Evolutionary conservation across 2,113 vertebrate genomes (phyloP).

Genomic region (Ceyx melanurus): DNA sequence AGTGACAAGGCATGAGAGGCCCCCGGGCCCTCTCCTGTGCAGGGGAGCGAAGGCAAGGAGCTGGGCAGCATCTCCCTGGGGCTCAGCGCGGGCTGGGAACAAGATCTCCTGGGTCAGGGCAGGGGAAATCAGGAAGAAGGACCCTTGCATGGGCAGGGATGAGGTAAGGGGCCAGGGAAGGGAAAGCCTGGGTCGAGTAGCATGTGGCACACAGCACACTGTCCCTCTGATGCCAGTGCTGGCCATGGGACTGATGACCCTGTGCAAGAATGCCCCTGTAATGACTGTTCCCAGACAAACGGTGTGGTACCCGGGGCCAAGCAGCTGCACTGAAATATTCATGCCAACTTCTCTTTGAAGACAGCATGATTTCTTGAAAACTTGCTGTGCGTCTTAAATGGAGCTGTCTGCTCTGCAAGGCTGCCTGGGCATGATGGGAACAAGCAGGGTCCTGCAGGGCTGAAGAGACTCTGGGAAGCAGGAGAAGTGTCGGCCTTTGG

Average conservation of each 20-base stretch:
- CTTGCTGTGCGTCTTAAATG: background rate
- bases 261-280: rapidly evolving
- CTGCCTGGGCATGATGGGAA: background rate
- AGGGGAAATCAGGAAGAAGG: background rate
- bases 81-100: rapidly evolving
- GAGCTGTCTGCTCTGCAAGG: slow-evolving; percentile 5
- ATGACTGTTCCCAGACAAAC: rapidly evolving
- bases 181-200: rapidly evolving
- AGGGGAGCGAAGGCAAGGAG: background rate
- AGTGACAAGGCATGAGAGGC: background rate
- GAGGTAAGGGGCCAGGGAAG: background rate
- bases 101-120: background rate
- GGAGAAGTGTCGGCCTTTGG: background rate
- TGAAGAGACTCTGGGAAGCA: rapidly evolving
- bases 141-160: rapidly evolving
- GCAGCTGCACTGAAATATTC: slow-evolving; percentile 32
- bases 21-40: background rate
- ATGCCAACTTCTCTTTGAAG: slow-evolving; percentile 2
- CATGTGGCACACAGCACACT: rapidly evolving
- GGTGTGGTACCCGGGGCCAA: background rate
- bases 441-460: background rate
- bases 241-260: rapidly evolving
- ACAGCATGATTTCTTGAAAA: slow-evolving; percentile 44
- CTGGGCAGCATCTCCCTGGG: background rate
- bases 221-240: background rate